Evolutionary conservation across 2,888 invertebrate genomes (phyloP).

Genomic region (Holacanthella duospinosa): DNA sequence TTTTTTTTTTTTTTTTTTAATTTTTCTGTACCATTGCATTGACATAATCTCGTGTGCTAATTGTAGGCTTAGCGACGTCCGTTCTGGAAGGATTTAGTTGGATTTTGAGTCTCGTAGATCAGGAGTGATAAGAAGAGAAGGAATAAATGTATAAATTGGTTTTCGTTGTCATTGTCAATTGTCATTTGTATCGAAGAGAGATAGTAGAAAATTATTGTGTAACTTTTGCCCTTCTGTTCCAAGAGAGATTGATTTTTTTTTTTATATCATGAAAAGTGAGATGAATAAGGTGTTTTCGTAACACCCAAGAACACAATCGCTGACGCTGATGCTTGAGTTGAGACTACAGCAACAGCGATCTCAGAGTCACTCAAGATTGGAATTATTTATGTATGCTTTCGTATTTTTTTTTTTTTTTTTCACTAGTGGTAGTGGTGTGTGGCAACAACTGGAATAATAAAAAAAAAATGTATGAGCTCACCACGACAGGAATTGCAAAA

Average conservation of each 20-base stretch:
- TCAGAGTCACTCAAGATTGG: too few species aligned
- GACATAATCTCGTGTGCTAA: background rate
- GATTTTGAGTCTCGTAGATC: background rate
- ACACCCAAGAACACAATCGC: too few species aligned
- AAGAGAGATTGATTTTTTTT: background rate
- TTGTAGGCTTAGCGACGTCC: background rate
- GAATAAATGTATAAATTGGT: constrained; percentile 1
- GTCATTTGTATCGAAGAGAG: background rate
- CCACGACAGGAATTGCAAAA: background rate
- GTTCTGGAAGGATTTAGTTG: background rate
- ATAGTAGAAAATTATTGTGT: background rate
- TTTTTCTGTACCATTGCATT: too few species aligned
- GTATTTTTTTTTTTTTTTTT: background rate
- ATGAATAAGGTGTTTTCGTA: too few species aligned
- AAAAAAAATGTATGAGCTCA: background rate
- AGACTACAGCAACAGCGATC: too few species aligned
- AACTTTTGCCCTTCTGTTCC: background rate
- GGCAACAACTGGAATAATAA: constrained; percentile 1
- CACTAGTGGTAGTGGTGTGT: too few species aligned
- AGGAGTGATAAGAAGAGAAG: background rate
- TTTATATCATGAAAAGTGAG: background rate
- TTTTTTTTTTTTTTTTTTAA: too few species aligned
- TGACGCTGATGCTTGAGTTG: too few species aligned
- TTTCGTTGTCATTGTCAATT: constrained; percentile 5
- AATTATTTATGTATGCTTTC: background rate